These are phyloP conservation scores for Drosophila nigromelanica DNA, from an alignment of 1,140 invertebrate species.

Conservation along the genomic window DNA sequence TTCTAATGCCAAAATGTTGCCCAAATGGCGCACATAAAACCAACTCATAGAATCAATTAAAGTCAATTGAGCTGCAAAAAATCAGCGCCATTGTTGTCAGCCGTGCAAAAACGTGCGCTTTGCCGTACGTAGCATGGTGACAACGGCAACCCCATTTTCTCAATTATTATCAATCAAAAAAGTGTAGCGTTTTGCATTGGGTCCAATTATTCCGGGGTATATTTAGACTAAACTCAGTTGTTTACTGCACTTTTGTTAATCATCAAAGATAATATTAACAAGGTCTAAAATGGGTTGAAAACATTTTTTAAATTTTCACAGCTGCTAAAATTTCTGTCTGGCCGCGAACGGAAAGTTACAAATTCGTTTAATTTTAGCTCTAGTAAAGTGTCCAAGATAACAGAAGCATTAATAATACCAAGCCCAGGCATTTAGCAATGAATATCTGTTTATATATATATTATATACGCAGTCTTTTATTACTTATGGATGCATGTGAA, in stretches of 20 bases:
- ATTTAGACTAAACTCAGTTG: conserved; percentile 27
- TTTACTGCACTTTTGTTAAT: conserved; percentile 27
- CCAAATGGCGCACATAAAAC: conserved; percentile 19
- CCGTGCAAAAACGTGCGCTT: conserved; percentile 69
- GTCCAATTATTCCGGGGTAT: conserved; percentile 34
- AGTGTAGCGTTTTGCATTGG: conserved; percentile 3
- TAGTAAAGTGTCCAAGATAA: too few relatives aligned
- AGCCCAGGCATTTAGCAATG: too few relatives aligned
- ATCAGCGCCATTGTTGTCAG: conserved; percentile 57
- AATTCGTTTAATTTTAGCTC: too few relatives aligned
- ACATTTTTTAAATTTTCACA: conserved; percentile 13
- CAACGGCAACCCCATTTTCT: conserved; percentile 15
- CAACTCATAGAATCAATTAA: conserved; percentile 61
- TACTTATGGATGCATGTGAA: background rate
- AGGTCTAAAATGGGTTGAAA: background rate
- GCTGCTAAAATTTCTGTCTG: conserved; percentile 36
- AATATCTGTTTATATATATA: background rate
- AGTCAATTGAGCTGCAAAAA: conserved; percentile 59
- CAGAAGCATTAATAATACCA: too few relatives aligned
- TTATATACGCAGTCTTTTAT: background rate
- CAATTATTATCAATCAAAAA: conserved; percentile 68
- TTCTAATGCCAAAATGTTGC: conserved; percentile 16
- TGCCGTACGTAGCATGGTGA: conserved; percentile 2
- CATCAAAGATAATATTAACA: conserved; percentile 20
- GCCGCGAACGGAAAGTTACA: background rate